These are phyloP conservation scores for Anguilla rostrata DNA, from an alignment of 2,113 vertebrate genomes.

Conservation along the genomic window DNA sequence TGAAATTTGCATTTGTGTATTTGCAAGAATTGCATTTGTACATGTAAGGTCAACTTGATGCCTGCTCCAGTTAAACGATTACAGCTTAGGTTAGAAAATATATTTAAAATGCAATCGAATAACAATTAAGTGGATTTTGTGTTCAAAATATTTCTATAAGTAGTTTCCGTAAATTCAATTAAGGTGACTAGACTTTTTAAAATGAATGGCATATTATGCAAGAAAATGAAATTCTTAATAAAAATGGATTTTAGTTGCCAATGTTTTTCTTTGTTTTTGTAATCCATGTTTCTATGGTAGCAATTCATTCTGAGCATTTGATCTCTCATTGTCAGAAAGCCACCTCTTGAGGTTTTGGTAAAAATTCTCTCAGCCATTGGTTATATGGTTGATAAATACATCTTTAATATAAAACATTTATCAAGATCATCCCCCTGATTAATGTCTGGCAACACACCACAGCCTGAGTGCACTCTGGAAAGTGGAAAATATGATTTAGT, in stretches of 20 bases:
- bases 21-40: background rate
- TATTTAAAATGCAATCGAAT: too few relatives aligned
- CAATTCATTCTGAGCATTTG: background rate
- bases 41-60: background rate
- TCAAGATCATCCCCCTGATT: background rate
- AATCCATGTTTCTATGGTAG: background rate
- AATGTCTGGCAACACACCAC: background rate
- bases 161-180: background rate
- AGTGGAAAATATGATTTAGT: background rate
- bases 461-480: background rate
- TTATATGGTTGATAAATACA: background rate
- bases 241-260: background rate
- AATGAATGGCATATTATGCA: background rate
- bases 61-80: background rate
- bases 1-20: background rate
- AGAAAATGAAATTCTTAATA: background rate
- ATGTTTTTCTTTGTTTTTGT: background rate
- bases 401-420: background rate
- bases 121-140: background rate
- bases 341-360: background rate
- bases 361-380: background rate
- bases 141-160: background rate
- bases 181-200: background rate
- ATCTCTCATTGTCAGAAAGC: background rate
- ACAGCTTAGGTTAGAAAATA: background rate